Evolutionary conservation across 2,113 vertebrate species (phyloP), one percentile per base, ranked within the genome.

Genomic region (Andinoacara biseriatus): DNA sequence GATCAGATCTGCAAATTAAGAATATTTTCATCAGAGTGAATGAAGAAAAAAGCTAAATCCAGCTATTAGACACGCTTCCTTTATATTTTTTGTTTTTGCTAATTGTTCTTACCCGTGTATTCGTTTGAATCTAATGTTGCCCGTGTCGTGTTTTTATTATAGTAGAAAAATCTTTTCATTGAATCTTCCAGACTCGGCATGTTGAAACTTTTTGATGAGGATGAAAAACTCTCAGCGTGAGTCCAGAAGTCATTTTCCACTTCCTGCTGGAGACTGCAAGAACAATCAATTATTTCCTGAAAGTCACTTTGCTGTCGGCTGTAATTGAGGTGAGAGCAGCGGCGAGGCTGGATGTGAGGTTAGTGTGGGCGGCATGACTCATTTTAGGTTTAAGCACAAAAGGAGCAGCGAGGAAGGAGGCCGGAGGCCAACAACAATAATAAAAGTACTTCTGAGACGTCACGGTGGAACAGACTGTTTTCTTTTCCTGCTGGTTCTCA

Each of bases 341-440:
- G 13, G 10, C 1, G 43, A 33, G 24, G 76, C 17, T 76, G 54
- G 35, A 40, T 76, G 57, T 76, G 57, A 59, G 57, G n/a, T 60
- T 60, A 7, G 7, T 54, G 83, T 81, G 72, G 65, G 78, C 35
- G 29, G 60, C 7, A n/a, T 89, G 58, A 67, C 40, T 87, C 88
- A 87, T 59, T 80, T 49, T n/a, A 72, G 52, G 9, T 75, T 20
- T 75, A 6, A 57, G 57, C 33, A 49, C 35, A 46, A 24, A 74
- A 61, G 11, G 11, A 59, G 14, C 74, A 58, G n/a, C 13, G 54
- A 58, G 57, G 72, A 62, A 11, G 5, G 54, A 77, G n/a, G 35
- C n/a, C 2, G 1, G 17, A n/a, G 40, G 59, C 72, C 3, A 29
- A 56, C 2, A 26, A 74, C 10, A 72, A 52, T 54, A 54, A 54